Conservation (phyloP, 1,140 invertebrate genomes). For the Andricus grossulariae region DNA sequence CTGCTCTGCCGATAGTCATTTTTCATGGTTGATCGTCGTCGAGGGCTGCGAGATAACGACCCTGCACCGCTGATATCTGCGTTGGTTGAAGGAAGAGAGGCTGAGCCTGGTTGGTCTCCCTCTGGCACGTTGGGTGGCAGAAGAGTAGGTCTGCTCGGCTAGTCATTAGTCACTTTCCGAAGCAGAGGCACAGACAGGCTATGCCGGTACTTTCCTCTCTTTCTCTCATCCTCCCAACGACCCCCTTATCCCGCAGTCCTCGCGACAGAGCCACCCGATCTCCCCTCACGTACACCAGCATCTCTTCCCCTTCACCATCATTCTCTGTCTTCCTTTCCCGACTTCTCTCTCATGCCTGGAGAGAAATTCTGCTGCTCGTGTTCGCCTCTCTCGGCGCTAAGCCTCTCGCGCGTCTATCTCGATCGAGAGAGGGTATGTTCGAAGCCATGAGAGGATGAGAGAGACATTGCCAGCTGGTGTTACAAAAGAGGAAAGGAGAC, state of each 20-base stretch:
- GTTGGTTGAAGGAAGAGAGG: conserved; percentile 48
- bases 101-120: conserved; percentile 42
- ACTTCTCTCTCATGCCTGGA: conserved; percentile 32
- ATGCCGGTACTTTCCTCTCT: conserved; percentile 64
- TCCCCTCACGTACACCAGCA: conserved; percentile 28
- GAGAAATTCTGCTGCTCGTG: conserved; percentile 70
- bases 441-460: conserved; percentile 43
- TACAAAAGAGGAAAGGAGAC: conserved; percentile 42
- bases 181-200: conserved; percentile 75
- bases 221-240: conserved; percentile 47
- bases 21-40: conserved; percentile 76
- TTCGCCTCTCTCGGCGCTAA: conserved; percentile 69
- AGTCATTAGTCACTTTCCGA: conserved; percentile 77
- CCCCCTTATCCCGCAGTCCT: conserved; percentile 54
- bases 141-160: conserved; percentile 71
- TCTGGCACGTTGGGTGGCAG: conserved; percentile 64
- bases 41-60: conserved; percentile 79
- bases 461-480: conserved; percentile 24
- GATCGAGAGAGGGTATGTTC: conserved; percentile 68
- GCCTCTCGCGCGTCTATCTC: conserved; percentile 74
- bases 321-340: conserved; percentile 28
- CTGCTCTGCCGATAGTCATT: conserved; percentile 68
- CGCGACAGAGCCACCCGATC: conserved; percentile 23
- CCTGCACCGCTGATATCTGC: conserved; percentile 57
- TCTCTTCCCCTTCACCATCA: conserved; percentile 41